Conservation (phyloP, 1,140 invertebrate species). For the Spodoptera frugiperda region DNA sequence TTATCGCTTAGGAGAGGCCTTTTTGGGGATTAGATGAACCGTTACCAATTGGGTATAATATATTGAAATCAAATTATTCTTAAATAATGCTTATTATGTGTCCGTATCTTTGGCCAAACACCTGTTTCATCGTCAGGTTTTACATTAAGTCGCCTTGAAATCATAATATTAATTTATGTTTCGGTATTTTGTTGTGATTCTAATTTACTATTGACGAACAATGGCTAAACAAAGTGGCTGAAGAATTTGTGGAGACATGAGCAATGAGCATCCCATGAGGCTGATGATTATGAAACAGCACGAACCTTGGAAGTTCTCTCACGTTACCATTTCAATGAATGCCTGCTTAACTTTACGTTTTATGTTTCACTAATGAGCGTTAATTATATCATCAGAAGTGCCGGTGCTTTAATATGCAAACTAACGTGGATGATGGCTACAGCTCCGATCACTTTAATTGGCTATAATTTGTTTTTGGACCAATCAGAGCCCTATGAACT, state of each 20-base stretch:
- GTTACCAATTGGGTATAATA: conserved; percentile 50
- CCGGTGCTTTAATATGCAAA: conserved; percentile 40
- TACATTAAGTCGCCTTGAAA: background rate
- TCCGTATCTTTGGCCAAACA: conserved; percentile 24
- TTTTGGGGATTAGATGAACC: conserved; percentile 50
- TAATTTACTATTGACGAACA: background rate
- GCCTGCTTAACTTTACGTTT: conserved; percentile 37
- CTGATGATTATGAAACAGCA: conserved; percentile 37
- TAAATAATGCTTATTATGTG: conserved; percentile 40
- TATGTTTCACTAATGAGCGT: conserved; percentile 65
- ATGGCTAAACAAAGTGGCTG: background rate
- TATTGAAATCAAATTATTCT: conserved; percentile 45
- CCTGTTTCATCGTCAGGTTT: conserved; percentile 22
- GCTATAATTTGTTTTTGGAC: conserved; percentile 55
- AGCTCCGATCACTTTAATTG: conserved; percentile 51
- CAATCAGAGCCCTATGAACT: conserved; percentile 45
- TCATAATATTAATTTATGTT: background rate
- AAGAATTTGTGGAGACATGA: conserved; percentile 23
- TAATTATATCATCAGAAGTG: conserved; percentile 59
- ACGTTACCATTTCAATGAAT: conserved; percentile 43
- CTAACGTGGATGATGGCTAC: conserved; percentile 28
- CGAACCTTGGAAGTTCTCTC: conserved; percentile 39
- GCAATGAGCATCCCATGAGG: conserved; percentile 20
- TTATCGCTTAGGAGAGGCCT: conserved; percentile 54
- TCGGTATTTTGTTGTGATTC: background rate